These are phyloP conservation scores for Contarinia nasturtii DNA, from an alignment of 1,140 invertebrate species.

Conservation along the genomic window DNA sequence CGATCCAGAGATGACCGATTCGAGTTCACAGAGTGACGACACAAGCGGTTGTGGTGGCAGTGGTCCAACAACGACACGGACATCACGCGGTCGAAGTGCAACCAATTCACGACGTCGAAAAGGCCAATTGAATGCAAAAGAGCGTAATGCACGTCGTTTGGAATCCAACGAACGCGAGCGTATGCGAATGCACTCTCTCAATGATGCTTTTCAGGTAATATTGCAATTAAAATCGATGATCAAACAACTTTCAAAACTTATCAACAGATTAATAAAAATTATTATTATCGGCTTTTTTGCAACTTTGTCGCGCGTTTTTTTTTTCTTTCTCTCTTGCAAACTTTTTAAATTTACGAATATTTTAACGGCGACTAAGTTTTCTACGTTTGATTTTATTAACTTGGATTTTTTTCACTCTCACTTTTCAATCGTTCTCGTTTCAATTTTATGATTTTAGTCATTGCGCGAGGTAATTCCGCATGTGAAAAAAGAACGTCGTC, in stretches of 20 bases:
- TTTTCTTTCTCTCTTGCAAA: too few relatives aligned
- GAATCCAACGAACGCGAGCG: constrained; percentile 76
- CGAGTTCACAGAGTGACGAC: constrained; percentile 24
- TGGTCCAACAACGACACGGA: constrained; percentile 18
- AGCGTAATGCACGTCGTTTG: constrained; percentile 58
- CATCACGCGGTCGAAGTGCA: constrained; percentile 10
- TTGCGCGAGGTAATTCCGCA: constrained; percentile 74
- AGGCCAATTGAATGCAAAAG: constrained; percentile 51
- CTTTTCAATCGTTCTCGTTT: too few relatives aligned
- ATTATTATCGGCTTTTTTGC: too few relatives aligned
- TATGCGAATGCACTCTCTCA: constrained; percentile 74
- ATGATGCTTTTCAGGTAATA: constrained; percentile 65
- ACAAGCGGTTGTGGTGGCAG: constrained; percentile 22
- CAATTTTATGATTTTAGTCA: constrained; percentile 28
- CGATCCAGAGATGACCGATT: constrained; percentile 24
- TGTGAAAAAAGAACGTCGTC: constrained; percentile 62
- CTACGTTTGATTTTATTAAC: too few relatives aligned
- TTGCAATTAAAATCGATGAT: too few relatives aligned
- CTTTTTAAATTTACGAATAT: too few relatives aligned
- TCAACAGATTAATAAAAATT: too few relatives aligned
- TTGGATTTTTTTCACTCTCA: too few relatives aligned
- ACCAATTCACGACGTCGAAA: constrained; percentile 32
- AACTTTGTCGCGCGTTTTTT: too few relatives aligned
- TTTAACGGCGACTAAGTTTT: too few relatives aligned
- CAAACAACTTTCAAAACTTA: too few relatives aligned